A percentile compares a stretch with the other conserved stretches of the same genome.
These are phyloP conservation scores for Lacerta viridis DNA, from an alignment of 2,797 vertebrate species.

Conservation along the genomic window DNA sequence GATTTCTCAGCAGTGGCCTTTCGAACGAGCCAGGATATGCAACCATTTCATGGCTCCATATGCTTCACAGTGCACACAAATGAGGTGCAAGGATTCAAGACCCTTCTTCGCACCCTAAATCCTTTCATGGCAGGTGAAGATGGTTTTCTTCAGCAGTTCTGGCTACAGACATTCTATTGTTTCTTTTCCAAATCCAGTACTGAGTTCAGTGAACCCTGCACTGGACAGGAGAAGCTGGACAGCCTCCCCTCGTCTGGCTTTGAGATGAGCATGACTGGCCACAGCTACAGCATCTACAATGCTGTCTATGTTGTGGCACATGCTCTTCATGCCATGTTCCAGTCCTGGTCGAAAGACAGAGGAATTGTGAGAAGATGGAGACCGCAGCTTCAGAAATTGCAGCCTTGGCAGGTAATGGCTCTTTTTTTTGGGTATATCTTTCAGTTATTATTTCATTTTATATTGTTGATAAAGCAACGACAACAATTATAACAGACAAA, in stretches of 20 bases:
- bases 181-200: not conserved
- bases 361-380: no score
- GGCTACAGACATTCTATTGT: not conserved
- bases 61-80: not conserved
- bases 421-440: no score
- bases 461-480: no score
- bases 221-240: not conserved
- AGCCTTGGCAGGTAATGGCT: no score
- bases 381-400: no score
- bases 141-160: not conserved
- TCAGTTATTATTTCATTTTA: no score
- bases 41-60: not conserved
- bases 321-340: no score
- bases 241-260: not conserved
- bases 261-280: no score
- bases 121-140: not conserved
- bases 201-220: not conserved
- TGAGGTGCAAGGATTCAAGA: not conserved
- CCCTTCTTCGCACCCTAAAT: not conserved
- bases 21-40: not conserved
- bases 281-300: no score
- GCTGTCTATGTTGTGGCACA: no score
- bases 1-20: not conserved
- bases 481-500: no score
- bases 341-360: no score